Percentiles rank a stretch among this genome's conserved stretches.
Evolutionary conservation across 2,113 vertebrate genomes (phyloP).

Genomic region (Girardinichthys multiradiatus): DNA sequence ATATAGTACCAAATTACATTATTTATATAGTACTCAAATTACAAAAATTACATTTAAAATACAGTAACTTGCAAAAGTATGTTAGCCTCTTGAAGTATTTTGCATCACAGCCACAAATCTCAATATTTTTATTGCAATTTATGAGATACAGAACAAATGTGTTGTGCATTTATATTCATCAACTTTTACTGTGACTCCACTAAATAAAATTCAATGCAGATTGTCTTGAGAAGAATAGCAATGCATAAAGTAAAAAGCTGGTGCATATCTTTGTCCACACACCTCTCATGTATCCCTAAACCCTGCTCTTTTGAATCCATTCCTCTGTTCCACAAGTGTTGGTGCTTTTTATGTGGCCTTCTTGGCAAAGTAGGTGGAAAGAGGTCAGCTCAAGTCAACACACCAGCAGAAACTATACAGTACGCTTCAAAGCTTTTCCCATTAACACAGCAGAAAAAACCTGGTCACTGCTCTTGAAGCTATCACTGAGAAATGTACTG

Average conservation of each 20-base stretch:
- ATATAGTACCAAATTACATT: too few species aligned
- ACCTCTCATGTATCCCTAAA: neutral
- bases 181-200: neutral
- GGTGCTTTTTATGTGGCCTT: constrained; percentile 11
- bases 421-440: constrained; percentile 53
- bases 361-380: constrained; percentile 11
- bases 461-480: constrained; percentile 7
- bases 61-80: too few species aligned
- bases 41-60: too few species aligned
- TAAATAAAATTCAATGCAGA: neutral
- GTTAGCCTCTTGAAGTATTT: too few species aligned
- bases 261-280: neutral
- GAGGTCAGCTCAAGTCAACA: constrained; percentile 25
- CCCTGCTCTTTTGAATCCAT: neutral
- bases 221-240: neutral
- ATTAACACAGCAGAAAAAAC: constrained; percentile 43
- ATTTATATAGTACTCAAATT: too few species aligned
- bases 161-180: neutral
- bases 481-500: constrained; percentile 26
- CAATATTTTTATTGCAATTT: neutral
- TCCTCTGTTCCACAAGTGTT: constrained; percentile 6
- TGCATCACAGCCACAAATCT: too few species aligned
- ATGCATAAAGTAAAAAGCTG: neutral
- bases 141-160: neutral
- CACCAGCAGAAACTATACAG: constrained; percentile 20